Evolutionary conservation across 2,113 vertebrate species (phyloP), one percentile per base, ranked within the genome.

Genomic region (Saccopteryx bilineata): DNA sequence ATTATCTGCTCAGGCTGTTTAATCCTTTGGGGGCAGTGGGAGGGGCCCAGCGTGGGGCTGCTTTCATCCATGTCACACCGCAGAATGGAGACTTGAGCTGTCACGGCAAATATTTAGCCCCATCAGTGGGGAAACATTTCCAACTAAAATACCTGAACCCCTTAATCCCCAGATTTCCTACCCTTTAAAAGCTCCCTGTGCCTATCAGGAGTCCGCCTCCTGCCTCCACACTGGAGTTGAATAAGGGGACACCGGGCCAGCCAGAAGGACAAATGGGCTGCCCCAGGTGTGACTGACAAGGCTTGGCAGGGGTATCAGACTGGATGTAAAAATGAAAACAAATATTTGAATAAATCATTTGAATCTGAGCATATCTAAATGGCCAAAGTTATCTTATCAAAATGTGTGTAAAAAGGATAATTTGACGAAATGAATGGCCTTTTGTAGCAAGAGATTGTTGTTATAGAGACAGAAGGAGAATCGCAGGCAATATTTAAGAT

Each of bases 1-100:
- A 98, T 98, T 98, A 98, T 97, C 97, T 97, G 96, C 97, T 98
- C 96, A 2, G 3, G 93, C 93, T 72, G 13, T 95, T 98, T 96
- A 96, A 98, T 97, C 97, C 75, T 24, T 93, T 75, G 87, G 81
- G 95, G 96, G 79, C 63, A 69, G 81, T 19, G 12, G 92, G 94
- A 65, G 97, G 96, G 94, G 88, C 78, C 26, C 56, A 0, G 28
- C 56, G 14, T 24, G 46, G 96, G 87, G 48, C 52, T 0, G 60
- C 95, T 96, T 97, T 96, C 89, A 94, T n/a, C 87, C 83, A 8
- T 39, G 65, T 86, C 93, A 88, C 48, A 88, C 78, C 95, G 66
- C 76, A 69, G 1, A 9, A 63, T 24, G 83, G 84, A 96, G 91
- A 84, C 83, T 79, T 56, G 88, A 95, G 84, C 87, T 87, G 83